Evolutionary conservation across 2,113 vertebrate genomes (phyloP).

Genomic region (Paramormyrops kingsleyae): DNA sequence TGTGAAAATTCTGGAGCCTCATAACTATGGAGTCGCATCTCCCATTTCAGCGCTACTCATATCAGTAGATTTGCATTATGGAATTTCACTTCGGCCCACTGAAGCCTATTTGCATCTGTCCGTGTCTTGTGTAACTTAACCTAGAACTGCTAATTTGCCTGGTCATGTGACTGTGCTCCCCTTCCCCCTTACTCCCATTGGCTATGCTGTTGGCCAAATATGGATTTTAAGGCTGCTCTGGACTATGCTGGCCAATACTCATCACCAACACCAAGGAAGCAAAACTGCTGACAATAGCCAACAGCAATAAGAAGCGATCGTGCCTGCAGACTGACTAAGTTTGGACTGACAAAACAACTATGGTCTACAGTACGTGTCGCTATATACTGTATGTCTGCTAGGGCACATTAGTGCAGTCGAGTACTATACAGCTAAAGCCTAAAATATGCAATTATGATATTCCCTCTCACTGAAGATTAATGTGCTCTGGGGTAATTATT

Average conservation of each 20-base stretch:
- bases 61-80: constrained; percentile 57
- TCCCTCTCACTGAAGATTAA: neutral
- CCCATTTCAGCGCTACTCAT: constrained; percentile 17
- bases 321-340: constrained; percentile 15
- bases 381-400: neutral
- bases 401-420: neutral
- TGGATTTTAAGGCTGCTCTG: constrained; percentile 50
- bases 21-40: neutral
- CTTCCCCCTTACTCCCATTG: constrained; percentile 23
- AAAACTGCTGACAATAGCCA: constrained; percentile 71
- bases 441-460: neutral
- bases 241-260: constrained; percentile 58
- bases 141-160: constrained; percentile 70
- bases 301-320: constrained; percentile 68
- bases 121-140: constrained; percentile 58
- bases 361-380: neutral
- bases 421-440: neutral
- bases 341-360: neutral
- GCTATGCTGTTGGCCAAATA: constrained; percentile 57
- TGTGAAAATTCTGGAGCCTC: constrained; percentile 18
- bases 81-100: constrained; percentile 35
- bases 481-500: neutral
- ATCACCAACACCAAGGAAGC: constrained; percentile 67
- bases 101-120: constrained; percentile 54
- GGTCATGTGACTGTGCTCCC: constrained; percentile 14